Base-by-base conservation (phyloP, 1,140 invertebrate species). In the Zelostemma sp. region DNA sequence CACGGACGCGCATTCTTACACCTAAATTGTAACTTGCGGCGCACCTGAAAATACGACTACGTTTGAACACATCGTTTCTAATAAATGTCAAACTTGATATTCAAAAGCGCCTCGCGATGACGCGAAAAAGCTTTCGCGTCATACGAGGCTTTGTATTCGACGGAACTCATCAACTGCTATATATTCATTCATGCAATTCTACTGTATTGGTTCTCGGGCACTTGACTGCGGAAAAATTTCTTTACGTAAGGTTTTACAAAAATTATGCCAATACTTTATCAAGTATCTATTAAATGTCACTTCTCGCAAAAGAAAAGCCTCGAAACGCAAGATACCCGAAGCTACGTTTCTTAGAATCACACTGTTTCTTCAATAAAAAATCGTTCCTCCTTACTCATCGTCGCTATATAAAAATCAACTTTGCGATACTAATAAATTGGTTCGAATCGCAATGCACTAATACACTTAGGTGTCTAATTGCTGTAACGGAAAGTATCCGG, bases 11-110 rank as follows among this genome's bases (percentile, higher is more conserved):
- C 56, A 35, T 17, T 14, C 28, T 45, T 55, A 47, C 49, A 18
- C 49, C 51, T 55, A 59, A 66, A 60, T 67, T 50, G 49, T 67
- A 56, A 67, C 35, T 45, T 25, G 54, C 53, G 31, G 28, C 16
- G 38, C 33, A 41, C 51, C 14, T 21, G 14, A 14, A 63, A 40
- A 25, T 48, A 28, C 35, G 17, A 25, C 55, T 49, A 46, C 28
- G 19, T 31, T 50, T 66, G 57, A 67, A 67, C 57, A 60, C 64
- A 57, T 67, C 16, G 43, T 51, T 56, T 46, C 57, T 61, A 54
- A 55, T 51, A 56, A 53, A 45, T 31, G 19, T 49, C 41, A 41
- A 67, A 65, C 35, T 59, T 38, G 31, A 11, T 54, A 43, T 55
- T 66, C 43, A 54, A 47, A 51, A 66, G 40, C 46, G 40, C 50